A percentile compares a stretch with the other conserved stretches of the same genome.
Conservation (phyloP, 2,888 invertebrate genomes). For the Monoplex corrugatus region DNA sequence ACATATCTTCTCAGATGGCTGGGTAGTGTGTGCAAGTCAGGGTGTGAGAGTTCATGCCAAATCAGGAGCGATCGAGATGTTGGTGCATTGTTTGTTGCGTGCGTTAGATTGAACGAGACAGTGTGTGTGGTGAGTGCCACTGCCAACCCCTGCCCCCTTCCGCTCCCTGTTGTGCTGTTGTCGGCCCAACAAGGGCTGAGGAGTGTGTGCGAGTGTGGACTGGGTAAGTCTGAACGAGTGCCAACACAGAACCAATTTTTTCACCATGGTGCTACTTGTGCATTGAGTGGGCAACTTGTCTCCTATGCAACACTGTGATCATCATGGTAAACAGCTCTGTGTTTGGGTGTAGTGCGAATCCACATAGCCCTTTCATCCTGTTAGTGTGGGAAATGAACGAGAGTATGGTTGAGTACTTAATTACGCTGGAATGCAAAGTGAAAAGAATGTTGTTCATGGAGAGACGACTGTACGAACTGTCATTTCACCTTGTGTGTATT, state of each 20-base stretch:
- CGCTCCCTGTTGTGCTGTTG: conserved; percentile 37
- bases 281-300: conserved; percentile 43
- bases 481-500: conserved; percentile 36
- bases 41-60: conserved; percentile 20
- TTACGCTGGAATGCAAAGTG: not conserved
- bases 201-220: conserved; percentile 36
- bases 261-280: conserved; percentile 51
- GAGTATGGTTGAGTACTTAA: conserved; percentile 34
- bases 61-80: conserved; percentile 12
- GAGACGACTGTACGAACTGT: not conserved
- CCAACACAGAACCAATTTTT: conserved; percentile 44
- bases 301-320: conserved; percentile 49
- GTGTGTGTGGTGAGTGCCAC: not conserved
- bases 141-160: conserved; percentile 40
- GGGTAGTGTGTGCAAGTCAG: conserved; percentile 28
- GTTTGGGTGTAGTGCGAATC: conserved; percentile 39
- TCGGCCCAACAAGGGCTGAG: conserved; percentile 10
- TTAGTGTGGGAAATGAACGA: not conserved
- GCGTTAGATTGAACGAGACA: conserved; percentile 11
- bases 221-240: not conserved
- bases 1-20: conserved; percentile 56
- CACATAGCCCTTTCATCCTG: not conserved
- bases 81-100: conserved; percentile 16
- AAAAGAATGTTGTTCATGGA: conserved; percentile 10
- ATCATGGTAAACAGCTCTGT: conserved; percentile 51